Percentiles rank a stretch among this genome's conserved stretches.
Evolutionary conservation across 1,140 invertebrate genomes (phyloP).

Genomic region (Pachyrhynchus sulphureomaculatus): DNA sequence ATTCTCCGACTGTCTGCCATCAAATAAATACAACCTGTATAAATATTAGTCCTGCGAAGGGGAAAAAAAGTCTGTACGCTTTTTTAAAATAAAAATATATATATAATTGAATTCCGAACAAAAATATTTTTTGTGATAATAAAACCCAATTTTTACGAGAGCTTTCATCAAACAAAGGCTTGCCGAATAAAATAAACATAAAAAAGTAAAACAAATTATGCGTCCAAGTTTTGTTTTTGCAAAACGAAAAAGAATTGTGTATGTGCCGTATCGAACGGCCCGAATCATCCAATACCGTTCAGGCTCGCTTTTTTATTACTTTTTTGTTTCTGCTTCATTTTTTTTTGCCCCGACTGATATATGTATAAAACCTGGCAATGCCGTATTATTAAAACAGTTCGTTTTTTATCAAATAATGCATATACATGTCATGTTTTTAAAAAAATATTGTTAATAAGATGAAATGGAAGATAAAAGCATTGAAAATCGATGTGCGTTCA

Average conservation of each 20-base stretch:
- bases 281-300: constrained; percentile 2
- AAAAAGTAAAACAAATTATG: constrained; percentile 49
- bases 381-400: no score
- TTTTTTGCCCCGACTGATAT: constrained; percentile 1
- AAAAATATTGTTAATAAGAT: no score
- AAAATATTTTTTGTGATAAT: constrained; percentile 49
- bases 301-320: not conserved
- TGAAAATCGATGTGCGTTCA: no score
- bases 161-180: constrained; percentile 47
- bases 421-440: no score
- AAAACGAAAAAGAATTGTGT: constrained; percentile 29
- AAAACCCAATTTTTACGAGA: constrained; percentile 48
- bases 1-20: no score
- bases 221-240: constrained; percentile 44
- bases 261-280: constrained; percentile 15
- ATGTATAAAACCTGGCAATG: not conserved
- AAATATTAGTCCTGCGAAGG: no score
- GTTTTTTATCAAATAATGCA: no score
- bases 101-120: constrained; percentile 26
- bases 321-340: not conserved
- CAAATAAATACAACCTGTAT: no score
- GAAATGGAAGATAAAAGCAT: no score
- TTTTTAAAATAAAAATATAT: no score
- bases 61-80: no score
- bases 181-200: constrained; percentile 45